These are phyloP conservation scores for Calliphora vomitoria DNA, from an alignment of 2,888 invertebrate species.

Conservation along the genomic window DNA sequence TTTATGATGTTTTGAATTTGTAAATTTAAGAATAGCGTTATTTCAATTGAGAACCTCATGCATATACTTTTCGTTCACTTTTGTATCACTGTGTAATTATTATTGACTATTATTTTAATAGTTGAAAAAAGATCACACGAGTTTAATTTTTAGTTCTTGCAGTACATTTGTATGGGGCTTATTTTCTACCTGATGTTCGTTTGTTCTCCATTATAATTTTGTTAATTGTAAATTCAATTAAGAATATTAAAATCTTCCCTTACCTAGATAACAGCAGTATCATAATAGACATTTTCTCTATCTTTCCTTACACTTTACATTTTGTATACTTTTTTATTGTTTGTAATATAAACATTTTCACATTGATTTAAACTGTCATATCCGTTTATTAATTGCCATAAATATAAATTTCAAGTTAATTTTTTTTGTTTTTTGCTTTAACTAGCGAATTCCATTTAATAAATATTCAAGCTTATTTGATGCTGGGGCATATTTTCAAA, in stretches of 20 bases:
- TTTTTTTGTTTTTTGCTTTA: neutral
- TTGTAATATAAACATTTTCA: neutral
- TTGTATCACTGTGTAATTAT: too few relatives aligned
- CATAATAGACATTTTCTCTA: neutral
- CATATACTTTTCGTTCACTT: too few relatives aligned
- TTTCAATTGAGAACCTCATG: too few relatives aligned
- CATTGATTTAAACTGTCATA: constrained; percentile 3
- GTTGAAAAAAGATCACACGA: too few relatives aligned
- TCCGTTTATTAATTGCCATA: constrained; percentile 7
- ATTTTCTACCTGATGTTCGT: neutral
- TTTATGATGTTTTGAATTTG: too few relatives aligned
- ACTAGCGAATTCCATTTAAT: neutral
- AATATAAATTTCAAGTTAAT: neutral
- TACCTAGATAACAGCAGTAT: neutral
- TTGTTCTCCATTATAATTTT: neutral
- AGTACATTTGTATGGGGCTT: neutral
- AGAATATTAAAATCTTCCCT: neutral
- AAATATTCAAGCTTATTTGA: neutral
- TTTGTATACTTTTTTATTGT: neutral
- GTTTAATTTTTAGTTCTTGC: too few relatives aligned
- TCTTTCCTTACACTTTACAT: neutral
- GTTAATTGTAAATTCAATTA: neutral
- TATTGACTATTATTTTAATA: too few relatives aligned
- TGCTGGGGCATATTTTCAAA: too few relatives aligned
- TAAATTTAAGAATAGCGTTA: too few relatives aligned